A percentile compares a stretch with the other conserved stretches of the same genome.
Evolutionary conservation across 2,113 vertebrate genomes (phyloP).

Genomic region (Crotalus horridus): DNA sequence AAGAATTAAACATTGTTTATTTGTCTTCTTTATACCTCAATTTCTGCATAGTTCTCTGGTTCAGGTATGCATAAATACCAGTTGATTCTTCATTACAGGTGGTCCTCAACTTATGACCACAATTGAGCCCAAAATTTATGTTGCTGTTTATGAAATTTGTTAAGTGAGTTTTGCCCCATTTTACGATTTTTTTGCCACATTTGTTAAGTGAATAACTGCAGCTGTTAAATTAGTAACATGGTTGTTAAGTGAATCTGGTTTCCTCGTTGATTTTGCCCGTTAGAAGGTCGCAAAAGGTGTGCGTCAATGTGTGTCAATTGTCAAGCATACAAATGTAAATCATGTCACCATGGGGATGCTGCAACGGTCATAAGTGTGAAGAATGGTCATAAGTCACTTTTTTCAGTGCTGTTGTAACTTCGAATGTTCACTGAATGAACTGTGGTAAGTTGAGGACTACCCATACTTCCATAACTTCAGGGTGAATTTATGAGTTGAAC

Average conservation of each 20-base stretch:
- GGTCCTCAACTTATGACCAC: background rate
- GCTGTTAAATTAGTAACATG: no score
- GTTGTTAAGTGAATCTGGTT: background rate
- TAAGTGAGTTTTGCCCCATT: background rate
- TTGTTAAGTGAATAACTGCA: background rate
- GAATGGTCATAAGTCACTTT: background rate
- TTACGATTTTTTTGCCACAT: background rate
- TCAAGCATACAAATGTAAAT: background rate
- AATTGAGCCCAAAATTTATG: background rate
- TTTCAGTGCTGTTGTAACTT: background rate
- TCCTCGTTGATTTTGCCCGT: background rate
- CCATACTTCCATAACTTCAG: background rate
- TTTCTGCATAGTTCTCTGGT: background rate
- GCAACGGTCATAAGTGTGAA: background rate
- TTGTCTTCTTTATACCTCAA: background rate
- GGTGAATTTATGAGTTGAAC: background rate
- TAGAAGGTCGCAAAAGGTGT: background rate
- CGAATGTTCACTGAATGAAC: background rate
- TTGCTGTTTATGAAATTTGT: background rate
- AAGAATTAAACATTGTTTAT: background rate
- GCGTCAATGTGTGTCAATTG: background rate
- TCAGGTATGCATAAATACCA: background rate
- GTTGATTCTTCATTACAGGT: background rate
- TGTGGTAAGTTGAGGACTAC: background rate
- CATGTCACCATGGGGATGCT: background rate